Conservation (phyloP, 2,888 invertebrate genomes). For the Eupithecia inturbata region DNA sequence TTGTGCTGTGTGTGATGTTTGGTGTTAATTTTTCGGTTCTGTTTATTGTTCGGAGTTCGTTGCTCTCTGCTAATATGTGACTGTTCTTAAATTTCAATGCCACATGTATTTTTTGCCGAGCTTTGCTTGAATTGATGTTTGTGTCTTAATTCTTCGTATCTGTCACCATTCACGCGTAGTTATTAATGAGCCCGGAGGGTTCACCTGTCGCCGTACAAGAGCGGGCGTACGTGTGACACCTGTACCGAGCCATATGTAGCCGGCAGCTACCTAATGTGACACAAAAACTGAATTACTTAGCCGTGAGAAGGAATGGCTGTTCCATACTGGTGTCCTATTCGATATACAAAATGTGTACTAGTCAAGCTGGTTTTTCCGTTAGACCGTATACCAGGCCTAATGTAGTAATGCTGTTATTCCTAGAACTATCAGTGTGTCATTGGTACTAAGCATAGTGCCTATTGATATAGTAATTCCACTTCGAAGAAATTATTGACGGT, state of each 20-base stretch:
- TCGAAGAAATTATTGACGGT: slow-evolving; percentile 6
- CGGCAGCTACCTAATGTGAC: not conserved
- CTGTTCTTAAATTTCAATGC: slow-evolving; percentile 43
- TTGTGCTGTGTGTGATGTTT: slow-evolving; percentile 39
- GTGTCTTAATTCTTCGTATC: slow-evolving; percentile 35
- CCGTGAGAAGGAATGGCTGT: slow-evolving; percentile 21
- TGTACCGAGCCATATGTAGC: slow-evolving; percentile 33
- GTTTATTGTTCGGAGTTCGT: slow-evolving; percentile 47
- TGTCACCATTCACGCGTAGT: slow-evolving; percentile 41
- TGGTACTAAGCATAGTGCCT: not conserved
- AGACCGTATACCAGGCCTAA: not conserved
- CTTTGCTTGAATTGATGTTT: slow-evolving; percentile 30
- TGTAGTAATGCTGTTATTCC: slow-evolving; percentile 10
- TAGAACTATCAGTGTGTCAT: slow-evolving; percentile 13
- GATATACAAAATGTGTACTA: slow-evolving; percentile 19
- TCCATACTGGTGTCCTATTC: slow-evolving; percentile 8
- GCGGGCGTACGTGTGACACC: slow-evolving; percentile 38
- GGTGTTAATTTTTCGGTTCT: slow-evolving; percentile 48
- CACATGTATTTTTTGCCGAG: slow-evolving; percentile 31
- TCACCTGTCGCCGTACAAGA: slow-evolving; percentile 39
- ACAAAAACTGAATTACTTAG: slow-evolving; percentile 29
- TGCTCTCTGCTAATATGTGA: slow-evolving; percentile 45
- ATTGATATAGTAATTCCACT: slow-evolving; percentile 3
- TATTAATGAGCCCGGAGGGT: slow-evolving; percentile 40
- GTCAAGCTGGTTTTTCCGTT: slow-evolving; percentile 4